phyloP scores from a whole-genome alignment of 2,888 invertebrate species.

The Limnephilus lunatus region DNA sequence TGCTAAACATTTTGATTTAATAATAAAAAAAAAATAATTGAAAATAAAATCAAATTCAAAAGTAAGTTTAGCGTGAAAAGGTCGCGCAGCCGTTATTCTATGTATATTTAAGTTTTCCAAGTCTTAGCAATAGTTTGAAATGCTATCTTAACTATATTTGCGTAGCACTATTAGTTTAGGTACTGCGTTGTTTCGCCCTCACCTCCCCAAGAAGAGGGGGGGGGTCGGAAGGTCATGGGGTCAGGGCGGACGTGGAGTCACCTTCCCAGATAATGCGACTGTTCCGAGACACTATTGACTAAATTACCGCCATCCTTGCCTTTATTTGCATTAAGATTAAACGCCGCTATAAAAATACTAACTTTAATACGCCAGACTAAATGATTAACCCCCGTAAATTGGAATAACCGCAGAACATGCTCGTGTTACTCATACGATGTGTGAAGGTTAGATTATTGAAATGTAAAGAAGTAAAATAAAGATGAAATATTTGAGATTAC shows the following conservation, averaged over 20 bases:
- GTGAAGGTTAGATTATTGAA: not conserved
- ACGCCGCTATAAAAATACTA: not conserved
- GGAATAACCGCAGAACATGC: not conserved
- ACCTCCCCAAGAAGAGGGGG: not conserved
- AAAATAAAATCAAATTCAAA: too few species aligned
- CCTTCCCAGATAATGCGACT: not conserved
- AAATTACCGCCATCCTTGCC: slow-evolving; percentile 2
- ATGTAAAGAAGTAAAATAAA: not conserved
- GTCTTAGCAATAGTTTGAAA: too few species aligned
- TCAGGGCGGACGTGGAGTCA: not conserved
- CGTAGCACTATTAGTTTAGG: not conserved
- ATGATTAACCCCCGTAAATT: slow-evolving; percentile 8
- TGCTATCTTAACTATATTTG: too few species aligned
- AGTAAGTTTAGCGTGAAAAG: too few species aligned
- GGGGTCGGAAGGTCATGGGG: not conserved
- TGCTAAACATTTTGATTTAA: too few species aligned
- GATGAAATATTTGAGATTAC: too few species aligned
- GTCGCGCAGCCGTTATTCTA: too few species aligned
- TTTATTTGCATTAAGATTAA: not conserved
- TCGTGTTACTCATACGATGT: not conserved
- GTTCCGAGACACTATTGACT: not conserved
- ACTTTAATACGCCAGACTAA: not conserved
- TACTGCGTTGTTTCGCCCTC: not conserved
- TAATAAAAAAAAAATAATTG: too few species aligned
- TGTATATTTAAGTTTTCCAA: too few species aligned